Evolutionary conservation across 2,113 vertebrate species (phyloP).

Genomic region (Oceanites oceanicus): DNA sequence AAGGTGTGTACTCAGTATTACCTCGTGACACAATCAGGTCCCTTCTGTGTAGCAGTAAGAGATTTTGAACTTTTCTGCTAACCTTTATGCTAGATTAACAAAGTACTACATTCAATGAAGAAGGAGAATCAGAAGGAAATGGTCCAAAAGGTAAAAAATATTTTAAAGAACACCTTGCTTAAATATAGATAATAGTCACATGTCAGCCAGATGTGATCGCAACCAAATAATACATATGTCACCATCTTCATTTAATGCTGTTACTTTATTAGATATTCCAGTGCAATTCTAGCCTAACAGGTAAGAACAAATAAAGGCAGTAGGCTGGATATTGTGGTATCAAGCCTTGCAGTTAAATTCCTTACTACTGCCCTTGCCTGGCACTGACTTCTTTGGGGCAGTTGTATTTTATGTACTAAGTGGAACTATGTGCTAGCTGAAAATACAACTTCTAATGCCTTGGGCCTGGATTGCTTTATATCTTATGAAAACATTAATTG

Average conservation of each 20-base stretch:
- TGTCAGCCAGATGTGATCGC: not conserved
- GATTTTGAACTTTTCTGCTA: not conserved
- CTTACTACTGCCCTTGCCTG: not conserved
- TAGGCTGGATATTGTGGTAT: not conserved
- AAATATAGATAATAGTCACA: not conserved
- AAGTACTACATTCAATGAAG: not conserved
- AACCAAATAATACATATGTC: not conserved
- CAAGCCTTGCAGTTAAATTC: not conserved
- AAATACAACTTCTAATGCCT: not conserved
- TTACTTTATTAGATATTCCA: not conserved
- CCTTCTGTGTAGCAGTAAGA: accelerated
- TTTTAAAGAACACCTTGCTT: not conserved
- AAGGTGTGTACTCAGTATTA: not conserved
- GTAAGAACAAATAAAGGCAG: not conserved
- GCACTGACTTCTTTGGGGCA: not conserved
- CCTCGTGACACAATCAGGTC: not conserved
- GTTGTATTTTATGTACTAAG: not conserved
- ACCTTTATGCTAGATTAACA: not conserved
- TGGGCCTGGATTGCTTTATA: not conserved
- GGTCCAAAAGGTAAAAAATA: not conserved
- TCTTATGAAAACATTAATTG: constrained; percentile 31
- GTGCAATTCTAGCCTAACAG: not conserved
- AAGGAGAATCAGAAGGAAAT: not conserved
- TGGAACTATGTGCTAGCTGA: not conserved
- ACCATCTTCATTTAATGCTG: not conserved